These are phyloP conservation scores for Otocyon megalotis DNA, from an alignment of 2,113 vertebrate species.

Conservation along the genomic window DNA sequence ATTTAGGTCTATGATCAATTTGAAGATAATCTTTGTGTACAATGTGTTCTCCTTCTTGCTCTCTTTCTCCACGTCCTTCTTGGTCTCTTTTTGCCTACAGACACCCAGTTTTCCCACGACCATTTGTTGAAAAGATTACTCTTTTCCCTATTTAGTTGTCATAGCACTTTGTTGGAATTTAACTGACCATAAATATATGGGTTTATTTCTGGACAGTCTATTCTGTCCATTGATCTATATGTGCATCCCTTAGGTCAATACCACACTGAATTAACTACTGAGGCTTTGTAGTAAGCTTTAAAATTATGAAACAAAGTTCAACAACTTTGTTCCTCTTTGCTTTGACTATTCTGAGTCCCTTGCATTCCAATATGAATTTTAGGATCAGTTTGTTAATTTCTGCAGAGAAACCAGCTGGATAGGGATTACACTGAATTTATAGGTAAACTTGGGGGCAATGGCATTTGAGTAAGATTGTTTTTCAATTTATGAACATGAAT, in stretches of 20 bases:
- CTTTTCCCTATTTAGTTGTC: neutral
- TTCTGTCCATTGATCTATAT: neutral
- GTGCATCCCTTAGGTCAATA: neutral
- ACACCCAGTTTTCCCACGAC: neutral
- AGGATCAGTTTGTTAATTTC: neutral
- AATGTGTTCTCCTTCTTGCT: neutral
- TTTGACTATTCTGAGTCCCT: neutral
- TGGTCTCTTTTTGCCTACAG: neutral
- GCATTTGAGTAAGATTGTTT: neutral
- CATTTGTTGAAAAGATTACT: neutral
- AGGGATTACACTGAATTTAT: neutral
- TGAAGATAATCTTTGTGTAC: neutral
- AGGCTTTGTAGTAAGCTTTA: neutral
- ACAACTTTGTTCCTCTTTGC: neutral
- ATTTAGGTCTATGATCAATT: neutral
- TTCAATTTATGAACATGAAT: neutral
- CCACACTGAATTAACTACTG: neutral
- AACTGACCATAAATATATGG: neutral
- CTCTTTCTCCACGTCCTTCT: neutral
- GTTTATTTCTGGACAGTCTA: neutral
- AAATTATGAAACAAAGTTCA: neutral
- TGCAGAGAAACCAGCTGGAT: neutral
- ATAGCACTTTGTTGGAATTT: neutral
- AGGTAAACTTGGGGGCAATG: neutral
- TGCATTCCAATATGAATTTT: neutral